Evolutionary conservation across 2,888 invertebrate species (phyloP), one percentile per base, ranked within the genome.

Genomic region (Ceraclea dissimilis): DNA sequence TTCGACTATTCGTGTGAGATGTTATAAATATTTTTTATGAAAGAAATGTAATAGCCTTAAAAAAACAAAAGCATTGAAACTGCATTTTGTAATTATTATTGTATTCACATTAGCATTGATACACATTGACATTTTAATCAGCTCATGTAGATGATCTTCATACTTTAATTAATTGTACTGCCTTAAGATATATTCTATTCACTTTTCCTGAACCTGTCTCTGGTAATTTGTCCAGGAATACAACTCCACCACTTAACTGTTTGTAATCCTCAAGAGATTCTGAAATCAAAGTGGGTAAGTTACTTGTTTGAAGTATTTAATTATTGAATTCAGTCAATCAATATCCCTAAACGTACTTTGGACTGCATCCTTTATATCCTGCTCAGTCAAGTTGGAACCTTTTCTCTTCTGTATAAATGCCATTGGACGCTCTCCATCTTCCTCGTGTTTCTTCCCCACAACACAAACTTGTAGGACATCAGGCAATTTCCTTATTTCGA

Each of bases 161-260:
- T n/a, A n/a, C n/a, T n/a, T n/a, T n/a, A n/a, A n/a, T n/a, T n/a
- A n/a, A n/a, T n/a, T n/a, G n/a, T n/a, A n/a, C n/a, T n/a, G 17
- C 18, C 13, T 61, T 57, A 6, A 59, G 16, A 16, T 33, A 16
- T n/a, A n/a, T n/a, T n/a, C n/a, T n/a, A n/a, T n/a, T n/a, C n/a
- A n/a, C n/a, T n/a, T 61, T 61, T 39, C 59, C 59, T 2, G 57
- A 53, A 26, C 50, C 51, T 2, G 61, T 61, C 10, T n/a, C 8
- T 1, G 61, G 61, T 43, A 61, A 20, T 34, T 51, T 49, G 2
- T 61, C 59, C 44, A 61, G 13, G 34, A 61, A 61, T 2, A 57
- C 56, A 5, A 61, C 59, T 17, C 61, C 61, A 2, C 49, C 61
- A 39, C 57, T 46, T 16, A 61, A 33, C 18, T 56, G 59, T 44